Evolutionary conservation across 30 jellyfish, hydroid and myxozoan genomes (phyloP), one percentile per base, ranked within the genome.

Genomic region (Aurelia sp.): DNA sequence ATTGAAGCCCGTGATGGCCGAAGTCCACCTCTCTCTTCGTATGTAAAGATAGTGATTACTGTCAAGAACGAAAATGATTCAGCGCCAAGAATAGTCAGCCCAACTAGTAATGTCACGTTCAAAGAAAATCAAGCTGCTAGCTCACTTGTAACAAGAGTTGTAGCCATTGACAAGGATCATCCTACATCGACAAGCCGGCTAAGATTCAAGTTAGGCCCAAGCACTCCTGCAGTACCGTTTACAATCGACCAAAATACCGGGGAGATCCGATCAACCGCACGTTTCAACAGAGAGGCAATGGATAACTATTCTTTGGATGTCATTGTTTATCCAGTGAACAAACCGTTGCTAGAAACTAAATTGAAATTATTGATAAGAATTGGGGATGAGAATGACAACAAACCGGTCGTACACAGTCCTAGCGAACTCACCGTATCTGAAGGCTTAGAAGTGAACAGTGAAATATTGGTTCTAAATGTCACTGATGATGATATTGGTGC

Each of bases 1-100:
- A 75, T 90, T 3, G 97, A 90, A 75, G 94, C 97, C n/a, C 86
- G 94, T 7, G 97, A 90, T 63, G 55, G 93, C 69, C 64, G 71
- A 51, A 82, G 57, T 47, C 97, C 97, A 1, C 97, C 97, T 9
- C 91, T 81, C 59, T 90, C 97, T 11, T 24, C 94, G 4, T 90
- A 33, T 53, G 86, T 74, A 10, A 82, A 82, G 66, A 24, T 81
- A 3, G 87, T 75, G 31, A 47, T 90, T 3, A 82, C 91, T 20
- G 76, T 90, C 65, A 82, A 50, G 48, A 90, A 90, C 68, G 97
- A 68, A 66, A 75, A 73, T 57, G 97, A 90, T 72, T 52, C 91
- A 5, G 86, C 91, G 53, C 97, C 97, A n/a, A 67, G 30, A 35
- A 71, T 81, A 41, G 35, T 74, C 16, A 76, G 80, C 50, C 86